Evolutionary conservation across 2,797 vertebrate species (phyloP).

Genomic region (Lophius americanus): DNA sequence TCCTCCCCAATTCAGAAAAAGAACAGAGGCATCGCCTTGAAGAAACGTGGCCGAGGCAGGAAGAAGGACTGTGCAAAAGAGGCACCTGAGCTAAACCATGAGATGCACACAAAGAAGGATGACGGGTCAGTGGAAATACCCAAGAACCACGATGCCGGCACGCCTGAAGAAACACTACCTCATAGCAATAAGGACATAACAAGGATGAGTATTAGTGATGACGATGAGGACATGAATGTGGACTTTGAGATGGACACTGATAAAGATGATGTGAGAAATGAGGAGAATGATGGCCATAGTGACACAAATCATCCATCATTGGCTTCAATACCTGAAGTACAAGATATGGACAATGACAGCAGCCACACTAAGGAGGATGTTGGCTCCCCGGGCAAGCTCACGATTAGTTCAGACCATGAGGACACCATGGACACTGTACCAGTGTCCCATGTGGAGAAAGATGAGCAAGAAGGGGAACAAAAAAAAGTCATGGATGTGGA

Average conservation of each 20-base stretch:
- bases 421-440: neutral
- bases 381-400: fast-evolving
- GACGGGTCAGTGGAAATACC: slow-evolving; percentile 25
- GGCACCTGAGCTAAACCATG: slow-evolving; percentile 32
- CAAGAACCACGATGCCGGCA: neutral
- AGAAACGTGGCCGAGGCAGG: neutral
- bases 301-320: fast-evolving
- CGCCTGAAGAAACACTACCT: neutral
- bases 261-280: slow-evolving; percentile 20
- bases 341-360: neutral
- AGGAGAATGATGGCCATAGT: neutral
- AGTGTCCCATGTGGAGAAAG: neutral
- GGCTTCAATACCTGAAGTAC: neutral
- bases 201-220: slow-evolving; percentile 30
- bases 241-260: slow-evolving; percentile 45
- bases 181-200: fast-evolving
- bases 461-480: slow-evolving; percentile 1
- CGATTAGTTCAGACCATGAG: neutral
- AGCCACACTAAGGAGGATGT: neutral
- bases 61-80: neutral
- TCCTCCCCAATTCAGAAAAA: neutral
- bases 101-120: slow-evolving; percentile 64
- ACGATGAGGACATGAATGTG: slow-evolving; percentile 46
- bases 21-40: neutral
- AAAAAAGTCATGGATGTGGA: slow-evolving; percentile 7